Conservation (phyloP, 2,797 vertebrate species). For the Takifugu rubripes region DNA sequence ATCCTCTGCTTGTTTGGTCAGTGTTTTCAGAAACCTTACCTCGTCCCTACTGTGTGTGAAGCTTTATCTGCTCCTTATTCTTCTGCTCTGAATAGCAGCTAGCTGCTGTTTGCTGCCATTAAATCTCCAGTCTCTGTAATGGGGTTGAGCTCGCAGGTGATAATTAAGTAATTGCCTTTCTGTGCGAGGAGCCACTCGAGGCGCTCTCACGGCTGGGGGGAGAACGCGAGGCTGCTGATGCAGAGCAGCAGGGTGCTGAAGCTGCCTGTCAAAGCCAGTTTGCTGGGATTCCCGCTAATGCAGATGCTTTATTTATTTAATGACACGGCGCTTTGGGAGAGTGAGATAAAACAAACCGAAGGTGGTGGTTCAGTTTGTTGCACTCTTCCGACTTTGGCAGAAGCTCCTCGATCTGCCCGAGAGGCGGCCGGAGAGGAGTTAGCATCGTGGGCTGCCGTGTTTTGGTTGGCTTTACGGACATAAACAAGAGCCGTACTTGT, state of each 20-base stretch:
- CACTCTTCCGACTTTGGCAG: conserved; percentile 19
- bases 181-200: conserved; percentile 27
- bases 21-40: too few species aligned
- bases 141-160: conserved; percentile 28
- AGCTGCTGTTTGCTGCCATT: background rate
- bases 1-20: too few species aligned
- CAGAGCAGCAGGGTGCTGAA: conserved; percentile 49
- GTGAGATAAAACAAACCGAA: conserved; percentile 14
- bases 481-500: conserved; percentile 81
- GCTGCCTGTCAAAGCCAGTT: conserved; percentile 39
- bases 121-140: conserved; percentile 29
- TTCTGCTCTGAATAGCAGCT: too few species aligned
- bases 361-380: conserved; percentile 21
- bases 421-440: conserved; percentile 55
- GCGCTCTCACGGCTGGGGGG: conserved; percentile 4
- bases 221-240: conserved; percentile 26
- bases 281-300: conserved; percentile 32
- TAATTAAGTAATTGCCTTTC: conserved; percentile 49
- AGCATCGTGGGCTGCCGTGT: conserved; percentile 61
- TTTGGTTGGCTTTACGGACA: conserved; percentile 80
- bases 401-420: background rate
- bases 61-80: too few species aligned
- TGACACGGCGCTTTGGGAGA: conserved; percentile 35
- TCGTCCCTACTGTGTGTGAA: too few species aligned
- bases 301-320: conserved; percentile 35